Base-by-base conservation (phyloP, 2,797 vertebrate genomes). In the Arrhamphus sclerolepis region DNA sequence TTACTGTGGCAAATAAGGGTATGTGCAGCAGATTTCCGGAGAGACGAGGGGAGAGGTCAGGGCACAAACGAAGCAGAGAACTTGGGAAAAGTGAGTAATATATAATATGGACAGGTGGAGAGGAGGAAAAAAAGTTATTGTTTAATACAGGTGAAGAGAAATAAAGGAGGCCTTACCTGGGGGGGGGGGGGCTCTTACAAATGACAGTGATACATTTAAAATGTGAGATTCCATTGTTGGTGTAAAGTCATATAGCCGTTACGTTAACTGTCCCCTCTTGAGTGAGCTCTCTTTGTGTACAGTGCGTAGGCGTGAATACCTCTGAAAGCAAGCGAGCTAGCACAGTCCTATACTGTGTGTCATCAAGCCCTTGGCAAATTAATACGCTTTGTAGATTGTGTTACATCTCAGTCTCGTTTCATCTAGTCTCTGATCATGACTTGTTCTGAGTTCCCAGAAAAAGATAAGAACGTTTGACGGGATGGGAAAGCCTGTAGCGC, bases 191-290 rank as follows among this genome's bases (percentile, higher is more conserved):
- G 74, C 61, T 68, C 72, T 67, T 74, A 69, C 67, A 79, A 82
- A 59, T 87, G 89, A 89, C 88, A 82, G 74, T 80, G 88, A 90
- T 84, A 80, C 61, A 84, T 90, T 84, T 81, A 77, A 81, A 83
- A 79, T 57, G 71, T 70, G 81, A 78, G 70, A 78, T 73, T 83
- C 75, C 67, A 60, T 59, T 54, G 54, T 66, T 40, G 73, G 70
- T 71, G 82, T 81, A 67, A 67, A 80, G 82, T 78, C 79, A 5
- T 38, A 38, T 8, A 14, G 34, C 34, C 5, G 34, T 38, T 3
- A 16, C 13, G 34, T 66, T 56, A 74, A 77, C 76, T 73, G 77
- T 87, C 87, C 86, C 72, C 80, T 75, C 63, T 24, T 54, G 52
- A 69, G 59, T 78, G 50, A 80, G 80, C 52, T 43, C 22, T 50